Evolutionary conservation across 2,888 invertebrate genomes (phyloP).

Genomic region (Dorcus hopei): DNA sequence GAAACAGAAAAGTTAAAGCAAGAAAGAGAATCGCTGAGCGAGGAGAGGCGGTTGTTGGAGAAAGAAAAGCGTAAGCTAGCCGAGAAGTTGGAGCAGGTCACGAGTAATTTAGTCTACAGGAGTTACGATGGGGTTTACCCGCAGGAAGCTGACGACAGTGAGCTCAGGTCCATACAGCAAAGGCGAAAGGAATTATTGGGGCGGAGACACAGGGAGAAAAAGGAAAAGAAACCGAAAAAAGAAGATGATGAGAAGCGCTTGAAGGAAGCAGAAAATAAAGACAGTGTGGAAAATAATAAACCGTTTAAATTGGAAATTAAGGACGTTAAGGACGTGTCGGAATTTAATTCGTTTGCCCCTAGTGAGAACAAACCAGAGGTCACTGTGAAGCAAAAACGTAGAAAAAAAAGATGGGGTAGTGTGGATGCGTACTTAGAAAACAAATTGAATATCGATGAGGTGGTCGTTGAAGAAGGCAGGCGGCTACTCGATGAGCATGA

Average conservation of each 20-base stretch:
- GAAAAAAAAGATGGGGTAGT: background rate
- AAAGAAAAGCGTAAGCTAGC: slow-evolving; percentile 22
- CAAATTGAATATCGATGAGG: background rate
- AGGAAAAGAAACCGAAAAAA: background rate
- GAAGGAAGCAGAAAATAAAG: background rate
- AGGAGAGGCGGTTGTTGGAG: slow-evolving; percentile 28
- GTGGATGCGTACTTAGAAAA: background rate
- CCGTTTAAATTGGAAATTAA: background rate
- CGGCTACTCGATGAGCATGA: too few species aligned
- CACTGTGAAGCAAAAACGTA: background rate
- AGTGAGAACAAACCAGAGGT: too few species aligned
- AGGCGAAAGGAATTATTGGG: background rate
- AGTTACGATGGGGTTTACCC: too few species aligned
- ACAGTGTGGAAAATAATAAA: background rate
- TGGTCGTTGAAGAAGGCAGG: too few species aligned
- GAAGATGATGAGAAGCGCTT: background rate
- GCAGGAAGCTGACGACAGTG: background rate
- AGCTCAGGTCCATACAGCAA: background rate
- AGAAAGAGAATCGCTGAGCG: slow-evolving; percentile 23
- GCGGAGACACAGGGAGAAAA: background rate
- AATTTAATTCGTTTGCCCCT: too few species aligned
- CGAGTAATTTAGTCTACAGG: too few species aligned
- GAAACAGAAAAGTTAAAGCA: slow-evolving; percentile 23
- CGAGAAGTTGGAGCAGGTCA: slow-evolving; percentile 20
- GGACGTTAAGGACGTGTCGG: background rate